Evolutionary conservation across 2,797 vertebrate genomes (phyloP).

Genomic region (Myripristis jacobus): DNA sequence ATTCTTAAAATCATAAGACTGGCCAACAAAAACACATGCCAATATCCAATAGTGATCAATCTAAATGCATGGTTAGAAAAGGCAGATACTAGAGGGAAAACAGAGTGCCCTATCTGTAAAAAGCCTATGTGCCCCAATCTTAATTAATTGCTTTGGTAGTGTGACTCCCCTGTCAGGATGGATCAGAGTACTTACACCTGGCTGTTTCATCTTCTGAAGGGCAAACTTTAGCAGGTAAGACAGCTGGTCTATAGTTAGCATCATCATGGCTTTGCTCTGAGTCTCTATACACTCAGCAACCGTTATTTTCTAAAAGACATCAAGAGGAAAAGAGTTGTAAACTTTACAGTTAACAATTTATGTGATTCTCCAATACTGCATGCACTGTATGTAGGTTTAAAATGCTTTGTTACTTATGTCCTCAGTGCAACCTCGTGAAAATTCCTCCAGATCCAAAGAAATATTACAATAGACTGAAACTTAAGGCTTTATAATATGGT

Average conservation of each 20-base stretch:
- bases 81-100: slow-evolving; percentile 28
- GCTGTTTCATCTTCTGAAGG: slow-evolving; percentile 99
- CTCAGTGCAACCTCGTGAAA: slow-evolving; percentile 9
- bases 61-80: slow-evolving; percentile 20
- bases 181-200: slow-evolving; percentile 90
- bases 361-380: not conserved
- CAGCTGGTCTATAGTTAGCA: slow-evolving; percentile 97
- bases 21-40: slow-evolving; percentile 44
- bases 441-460: slow-evolving; percentile 1
- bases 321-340: slow-evolving; percentile 67
- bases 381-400: slow-evolving; percentile 11
- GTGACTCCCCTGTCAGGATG: slow-evolving; percentile 11
- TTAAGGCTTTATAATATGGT: slow-evolving; percentile 6
- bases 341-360: slow-evolving; percentile 17
- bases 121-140: slow-evolving; percentile 2
- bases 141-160: slow-evolving; percentile 4
- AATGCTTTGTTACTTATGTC: not conserved
- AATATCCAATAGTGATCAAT: slow-evolving; percentile 36
- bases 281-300: slow-evolving; percentile 99
- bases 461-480: not conserved
- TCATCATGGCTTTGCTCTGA: slow-evolving; percentile 99
- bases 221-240: slow-evolving; percentile 99
- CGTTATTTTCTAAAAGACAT: slow-evolving; percentile 95
- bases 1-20: slow-evolving; percentile 35
- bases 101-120: slow-evolving; percentile 10